A percentile compares a stretch with the other conserved stretches of the same genome.
Evolutionary conservation across 2,888 invertebrate species (phyloP).

Genomic region (Boloria selene): DNA sequence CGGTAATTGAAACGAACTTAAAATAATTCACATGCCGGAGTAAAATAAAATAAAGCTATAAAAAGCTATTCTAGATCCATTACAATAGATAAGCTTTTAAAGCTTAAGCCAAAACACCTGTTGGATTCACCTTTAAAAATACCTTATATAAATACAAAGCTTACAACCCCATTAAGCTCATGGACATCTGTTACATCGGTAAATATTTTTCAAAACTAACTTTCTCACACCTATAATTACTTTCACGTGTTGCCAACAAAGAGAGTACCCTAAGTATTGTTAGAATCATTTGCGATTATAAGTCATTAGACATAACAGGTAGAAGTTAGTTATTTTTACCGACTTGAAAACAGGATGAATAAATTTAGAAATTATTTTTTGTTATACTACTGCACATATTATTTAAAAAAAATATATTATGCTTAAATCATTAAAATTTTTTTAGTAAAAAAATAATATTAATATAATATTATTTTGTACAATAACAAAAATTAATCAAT

Average conservation of each 20-base stretch:
- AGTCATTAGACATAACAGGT: neutral
- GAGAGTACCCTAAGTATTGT: neutral
- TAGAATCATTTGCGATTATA: neutral
- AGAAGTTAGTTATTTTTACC: neutral
- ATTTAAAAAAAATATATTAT: no score
- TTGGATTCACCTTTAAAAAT: conserved; percentile 39
- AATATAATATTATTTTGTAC: no score
- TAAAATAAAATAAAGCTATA: neutral
- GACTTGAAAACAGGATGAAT: no score
- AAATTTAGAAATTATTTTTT: no score
- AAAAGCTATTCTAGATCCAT: neutral
- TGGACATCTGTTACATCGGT: conserved; percentile 35
- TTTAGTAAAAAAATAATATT: no score
- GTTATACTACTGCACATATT: no score
- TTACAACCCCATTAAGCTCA: no score
- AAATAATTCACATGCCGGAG: neutral
- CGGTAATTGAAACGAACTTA: conserved; percentile 2
- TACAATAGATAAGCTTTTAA: conserved; percentile 8
- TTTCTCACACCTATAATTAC: conserved; percentile 46
- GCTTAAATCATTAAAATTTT: no score
- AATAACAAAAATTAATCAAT: no score
- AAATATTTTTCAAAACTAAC: conserved; percentile 8
- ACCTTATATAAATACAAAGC: neutral
- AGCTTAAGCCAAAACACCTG: conserved; percentile 44
- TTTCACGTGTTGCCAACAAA: conserved; percentile 49